These are phyloP conservation scores for Calameuta pallipes DNA, from an alignment of 2,888 invertebrate genomes.

Conservation along the genomic window DNA sequence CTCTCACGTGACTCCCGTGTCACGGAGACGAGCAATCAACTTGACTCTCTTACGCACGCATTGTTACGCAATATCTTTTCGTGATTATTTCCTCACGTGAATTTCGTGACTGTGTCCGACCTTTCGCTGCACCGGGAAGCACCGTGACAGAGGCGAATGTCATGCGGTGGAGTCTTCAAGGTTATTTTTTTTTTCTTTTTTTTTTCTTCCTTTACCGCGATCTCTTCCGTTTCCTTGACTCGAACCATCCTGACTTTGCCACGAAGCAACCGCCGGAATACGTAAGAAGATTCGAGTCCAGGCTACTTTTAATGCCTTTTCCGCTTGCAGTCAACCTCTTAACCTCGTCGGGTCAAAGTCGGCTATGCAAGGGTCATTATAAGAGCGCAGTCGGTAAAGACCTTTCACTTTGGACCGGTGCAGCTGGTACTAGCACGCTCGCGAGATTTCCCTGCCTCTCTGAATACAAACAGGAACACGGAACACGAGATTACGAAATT, in stretches of 20 bases:
- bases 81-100: constrained; percentile 16
- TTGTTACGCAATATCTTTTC: constrained; percentile 50
- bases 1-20: constrained; percentile 1
- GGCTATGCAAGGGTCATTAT: constrained; percentile 30
- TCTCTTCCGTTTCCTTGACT: background rate
- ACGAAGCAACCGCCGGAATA: background rate
- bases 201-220: background rate
- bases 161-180: background rate
- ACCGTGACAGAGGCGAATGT: background rate
- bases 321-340: constrained; percentile 47
- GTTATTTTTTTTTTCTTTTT: background rate
- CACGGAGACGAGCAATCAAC: background rate
- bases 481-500: background rate
- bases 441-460: constrained; percentile 27
- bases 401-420: constrained; percentile 43
- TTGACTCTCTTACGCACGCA: constrained; percentile 38
- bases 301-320: constrained; percentile 51
- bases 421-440: constrained; percentile 37
- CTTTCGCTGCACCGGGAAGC: background rate
- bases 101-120: background rate
- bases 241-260: background rate
- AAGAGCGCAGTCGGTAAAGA: constrained; percentile 34
- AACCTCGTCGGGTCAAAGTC: constrained; percentile 41
- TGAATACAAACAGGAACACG: constrained; percentile 22
- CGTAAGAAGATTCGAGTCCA: background rate